A percentile compares a stretch with the other conserved stretches of the same genome.
Conservation (phyloP, 2,797 vertebrate genomes). For the Lerista edwardsae region DNA sequence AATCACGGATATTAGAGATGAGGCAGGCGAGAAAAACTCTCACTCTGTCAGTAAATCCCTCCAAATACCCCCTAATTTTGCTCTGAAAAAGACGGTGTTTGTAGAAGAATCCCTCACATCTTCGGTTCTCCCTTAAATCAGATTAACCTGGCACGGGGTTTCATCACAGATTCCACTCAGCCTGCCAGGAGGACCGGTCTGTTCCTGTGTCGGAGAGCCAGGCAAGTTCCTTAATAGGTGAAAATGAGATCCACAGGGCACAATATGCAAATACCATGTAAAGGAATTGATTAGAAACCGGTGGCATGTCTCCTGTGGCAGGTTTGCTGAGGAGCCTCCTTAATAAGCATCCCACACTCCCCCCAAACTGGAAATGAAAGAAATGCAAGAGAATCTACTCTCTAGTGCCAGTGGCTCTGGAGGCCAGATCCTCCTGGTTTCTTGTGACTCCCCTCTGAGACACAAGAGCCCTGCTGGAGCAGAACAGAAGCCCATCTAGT, state of each 20-base stretch:
- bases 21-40: neutral
- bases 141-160: conserved; percentile 49
- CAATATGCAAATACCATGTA: conserved; percentile 54
- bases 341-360: conserved; percentile 51
- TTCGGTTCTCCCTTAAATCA: conserved; percentile 40
- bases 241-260: conserved; percentile 65
- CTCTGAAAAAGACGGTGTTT: conserved; percentile 37
- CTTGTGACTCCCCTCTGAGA: too few species aligned
- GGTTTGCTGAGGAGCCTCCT: conserved; percentile 37
- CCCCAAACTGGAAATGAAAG: conserved; percentile 45
- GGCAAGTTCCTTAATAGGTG: conserved; percentile 66
- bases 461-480: too few species aligned
- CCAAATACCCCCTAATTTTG: conserved; percentile 42
- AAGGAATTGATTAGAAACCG: conserved; percentile 57
- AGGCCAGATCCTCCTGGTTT: conserved; percentile 16
- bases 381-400: conserved; percentile 28
- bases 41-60: conserved; percentile 33
- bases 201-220: conserved; percentile 62
- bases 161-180: conserved; percentile 61
- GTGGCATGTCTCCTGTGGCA: conserved; percentile 53
- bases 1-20: neutral
- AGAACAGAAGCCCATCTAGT: too few species aligned
- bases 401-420: neutral
- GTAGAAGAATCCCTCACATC: conserved; percentile 36
- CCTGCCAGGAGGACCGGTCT: conserved; percentile 39